Evolutionary conservation across 2,113 vertebrate species (phyloP).

Genomic region (Mirounga angustirostris): DNA sequence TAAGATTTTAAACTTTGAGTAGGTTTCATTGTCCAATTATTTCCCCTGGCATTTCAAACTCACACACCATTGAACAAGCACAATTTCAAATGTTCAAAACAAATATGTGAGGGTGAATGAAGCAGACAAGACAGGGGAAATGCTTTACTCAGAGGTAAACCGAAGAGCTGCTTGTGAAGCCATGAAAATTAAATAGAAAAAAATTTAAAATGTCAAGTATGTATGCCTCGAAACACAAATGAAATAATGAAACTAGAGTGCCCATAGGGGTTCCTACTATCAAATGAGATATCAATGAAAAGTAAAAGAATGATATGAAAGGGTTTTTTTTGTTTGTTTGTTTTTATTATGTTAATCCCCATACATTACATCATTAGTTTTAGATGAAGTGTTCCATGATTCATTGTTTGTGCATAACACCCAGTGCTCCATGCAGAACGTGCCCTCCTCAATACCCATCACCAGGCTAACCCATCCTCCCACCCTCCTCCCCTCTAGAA

Average conservation of each 20-base stretch:
- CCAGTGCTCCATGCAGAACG: too few species aligned
- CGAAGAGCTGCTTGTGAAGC: background rate
- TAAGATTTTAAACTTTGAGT: constrained; percentile 56
- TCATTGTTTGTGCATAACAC: too few species aligned
- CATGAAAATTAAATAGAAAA: constrained; percentile 14
- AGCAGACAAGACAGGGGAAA: background rate
- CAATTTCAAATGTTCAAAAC: constrained; percentile 45
- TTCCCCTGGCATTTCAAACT: constrained; percentile 44
- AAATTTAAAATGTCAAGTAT: background rate
- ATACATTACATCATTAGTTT: too few species aligned
- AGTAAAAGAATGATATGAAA: background rate
- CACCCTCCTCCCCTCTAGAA: too few species aligned
- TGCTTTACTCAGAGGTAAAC: constrained; percentile 42
- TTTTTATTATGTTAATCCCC: too few species aligned
- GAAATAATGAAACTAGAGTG: background rate
- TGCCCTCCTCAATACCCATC: too few species aligned
- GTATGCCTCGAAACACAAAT: background rate
- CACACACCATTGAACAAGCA: constrained; percentile 58
- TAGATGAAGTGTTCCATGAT: too few species aligned
- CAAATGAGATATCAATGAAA: background rate
- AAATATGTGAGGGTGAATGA: constrained; percentile 13
- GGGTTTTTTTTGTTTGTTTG: too few species aligned
- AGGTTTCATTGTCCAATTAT: constrained; percentile 50
- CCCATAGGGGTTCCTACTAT: background rate
- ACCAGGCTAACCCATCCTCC: too few species aligned